Base-by-base conservation (phyloP, 2,888 invertebrate genomes). In the Melinopterus prodromus region DNA sequence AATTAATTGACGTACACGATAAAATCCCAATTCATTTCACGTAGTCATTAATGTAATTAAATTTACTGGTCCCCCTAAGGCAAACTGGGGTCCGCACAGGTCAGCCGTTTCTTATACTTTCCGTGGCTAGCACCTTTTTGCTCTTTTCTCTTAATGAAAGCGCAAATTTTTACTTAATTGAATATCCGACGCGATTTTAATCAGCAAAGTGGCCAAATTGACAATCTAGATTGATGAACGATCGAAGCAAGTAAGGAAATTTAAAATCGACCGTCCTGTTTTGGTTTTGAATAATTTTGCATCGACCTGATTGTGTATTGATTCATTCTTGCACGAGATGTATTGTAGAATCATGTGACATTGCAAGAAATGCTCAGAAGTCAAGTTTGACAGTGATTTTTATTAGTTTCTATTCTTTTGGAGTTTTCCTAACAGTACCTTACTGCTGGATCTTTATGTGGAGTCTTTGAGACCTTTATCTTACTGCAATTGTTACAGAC, bases 1-100 rank as follows among this genome's bases (percentile, higher is more conserved):
- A 80, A 80, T 80, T 80, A 80, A 80, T 78, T 75, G 70, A 76
- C 76, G n/a, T 38, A 78, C 74, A 74, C 80, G 78, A 78, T 78
- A 78, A 77, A 80, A 71, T 78, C 71, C 71, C 71, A 76, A 80
- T 78, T 72, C 76, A 76, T 80, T 80, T 78, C 75, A 78, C 80
- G 71, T 71, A 80, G 78, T 80, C 80, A 80, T 80, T 80, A 80
- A 76, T n/a, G 71, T 80, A 80, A 80, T 80, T 80, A 80, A 78
- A 80, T 80, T 77, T 74, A 74, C 74, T 36, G 36, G 26, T 74
- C 74, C 74, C 74, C 74, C 36, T n/a, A 37, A 36, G 74, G 74
- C 12, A 53, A 53, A 12, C 53, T 53, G 7, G 53, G 12, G 7
- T 53, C 53, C 53, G 53, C 2, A 53, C 53, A 53, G 53, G 53